Percentiles rank a stretch among this genome's conserved stretches.
Evolutionary conservation across 2,797 vertebrate genomes (phyloP).

Genomic region (Pelodytes ibericus): DNA sequence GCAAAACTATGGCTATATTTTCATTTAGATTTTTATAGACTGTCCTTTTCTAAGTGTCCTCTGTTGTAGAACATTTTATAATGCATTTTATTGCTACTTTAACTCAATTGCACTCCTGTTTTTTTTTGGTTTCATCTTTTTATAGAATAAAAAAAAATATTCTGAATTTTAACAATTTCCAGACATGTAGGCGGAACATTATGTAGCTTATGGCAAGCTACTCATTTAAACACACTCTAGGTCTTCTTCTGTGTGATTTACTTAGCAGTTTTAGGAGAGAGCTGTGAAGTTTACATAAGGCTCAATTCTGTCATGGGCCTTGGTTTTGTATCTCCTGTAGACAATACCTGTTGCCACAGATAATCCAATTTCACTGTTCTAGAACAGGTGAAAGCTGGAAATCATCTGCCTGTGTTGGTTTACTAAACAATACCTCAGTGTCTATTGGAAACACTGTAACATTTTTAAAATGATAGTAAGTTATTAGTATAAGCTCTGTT

Average conservation of each 20-base stretch:
- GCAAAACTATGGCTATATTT: too few relatives aligned
- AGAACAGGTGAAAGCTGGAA: conserved; percentile 17
- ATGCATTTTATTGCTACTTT: too few relatives aligned
- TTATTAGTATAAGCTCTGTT: too few relatives aligned
- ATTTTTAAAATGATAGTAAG: too few relatives aligned
- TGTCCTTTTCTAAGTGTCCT: too few relatives aligned
- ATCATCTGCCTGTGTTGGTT: background rate
- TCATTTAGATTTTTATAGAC: too few relatives aligned
- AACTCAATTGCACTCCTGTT: too few relatives aligned
- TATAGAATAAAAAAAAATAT: too few relatives aligned
- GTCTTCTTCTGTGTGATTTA: background rate
- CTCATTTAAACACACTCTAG: background rate
- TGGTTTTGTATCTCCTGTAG: conserved; percentile 3
- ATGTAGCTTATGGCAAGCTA: background rate
- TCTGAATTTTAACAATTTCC: too few relatives aligned
- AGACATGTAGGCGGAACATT: too few relatives aligned
- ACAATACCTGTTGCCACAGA: conserved; percentile 6
- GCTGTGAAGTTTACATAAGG: conserved; percentile 1
- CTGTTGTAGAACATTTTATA: too few relatives aligned
- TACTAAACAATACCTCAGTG: background rate
- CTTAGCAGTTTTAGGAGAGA: background rate
- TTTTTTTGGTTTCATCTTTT: too few relatives aligned
- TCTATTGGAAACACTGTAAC: background rate
- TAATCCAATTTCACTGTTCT: conserved; percentile 2
- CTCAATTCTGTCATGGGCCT: background rate